Evolutionary conservation across 2,113 vertebrate genomes (phyloP).

Genomic region (Ophiodon elongatus): DNA sequence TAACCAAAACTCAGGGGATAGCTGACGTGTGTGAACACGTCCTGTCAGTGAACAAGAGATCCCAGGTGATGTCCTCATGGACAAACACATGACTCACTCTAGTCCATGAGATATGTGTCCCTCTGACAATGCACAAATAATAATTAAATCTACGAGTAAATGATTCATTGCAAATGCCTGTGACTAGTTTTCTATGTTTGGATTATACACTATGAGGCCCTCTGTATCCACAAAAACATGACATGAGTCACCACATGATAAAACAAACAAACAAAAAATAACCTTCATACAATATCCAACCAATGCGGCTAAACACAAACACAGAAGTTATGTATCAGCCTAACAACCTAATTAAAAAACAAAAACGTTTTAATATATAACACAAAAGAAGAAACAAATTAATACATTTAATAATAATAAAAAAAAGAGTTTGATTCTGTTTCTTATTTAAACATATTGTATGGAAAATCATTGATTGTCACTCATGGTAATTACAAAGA

Average conservation of each 20-base stretch:
- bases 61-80: conserved; percentile 67
- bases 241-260: background rate
- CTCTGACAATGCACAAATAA: conserved; percentile 32
- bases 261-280: background rate
- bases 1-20: conserved; percentile 63
- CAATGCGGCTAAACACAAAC: background rate
- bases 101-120: conserved; percentile 32
- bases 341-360: background rate
- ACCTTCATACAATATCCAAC: background rate
- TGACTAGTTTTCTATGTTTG: background rate
- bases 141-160: conserved; percentile 7
- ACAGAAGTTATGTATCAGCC: background rate
- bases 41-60: conserved; percentile 58
- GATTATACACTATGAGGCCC: background rate
- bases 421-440: background rate
- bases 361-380: background rate
- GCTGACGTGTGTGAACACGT: conserved; percentile 72
- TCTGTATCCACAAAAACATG: background rate
- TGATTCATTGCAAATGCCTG: background rate
- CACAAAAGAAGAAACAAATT: background rate
- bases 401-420: background rate
- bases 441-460: background rate
- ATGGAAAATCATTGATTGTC: background rate
- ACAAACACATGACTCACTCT: conserved; percentile 74
- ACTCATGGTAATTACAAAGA: background rate